Conservation (phyloP, 1,140 invertebrate species). For the Drosophila punjabiensis region DNA sequence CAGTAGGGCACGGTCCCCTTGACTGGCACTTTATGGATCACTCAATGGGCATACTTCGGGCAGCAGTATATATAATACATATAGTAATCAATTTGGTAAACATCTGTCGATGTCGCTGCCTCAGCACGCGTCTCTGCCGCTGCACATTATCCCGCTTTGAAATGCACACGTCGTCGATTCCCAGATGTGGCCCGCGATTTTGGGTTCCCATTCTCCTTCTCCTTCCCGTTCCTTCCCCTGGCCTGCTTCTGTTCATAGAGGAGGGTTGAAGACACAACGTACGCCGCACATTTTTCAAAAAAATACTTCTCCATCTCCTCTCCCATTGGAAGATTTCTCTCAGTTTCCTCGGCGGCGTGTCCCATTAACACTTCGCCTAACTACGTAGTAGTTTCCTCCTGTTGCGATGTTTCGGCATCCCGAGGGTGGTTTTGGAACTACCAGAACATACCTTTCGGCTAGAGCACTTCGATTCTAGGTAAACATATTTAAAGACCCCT, state of each 20-base stretch:
- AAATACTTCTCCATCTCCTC: slow-evolving; percentile 25
- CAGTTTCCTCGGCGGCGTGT: slow-evolving; percentile 54
- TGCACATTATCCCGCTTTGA: slow-evolving; percentile 76
- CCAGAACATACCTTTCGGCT: slow-evolving; percentile 42
- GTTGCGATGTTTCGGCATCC: slow-evolving; percentile 9
- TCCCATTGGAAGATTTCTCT: slow-evolving; percentile 51
- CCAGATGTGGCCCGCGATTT: slow-evolving; percentile 61
- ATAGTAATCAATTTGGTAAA: slow-evolving; percentile 82
- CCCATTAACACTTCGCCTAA: slow-evolving; percentile 77
- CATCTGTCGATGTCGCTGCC: slow-evolving; percentile 69
- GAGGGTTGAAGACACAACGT: slow-evolving; percentile 75
- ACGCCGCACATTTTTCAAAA: slow-evolving; percentile 70
- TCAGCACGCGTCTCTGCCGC: slow-evolving; percentile 65
- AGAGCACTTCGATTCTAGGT: slow-evolving; percentile 53
- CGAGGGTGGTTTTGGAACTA: slow-evolving; percentile 53
- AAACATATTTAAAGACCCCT: slow-evolving; percentile 50
- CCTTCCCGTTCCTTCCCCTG: not conserved
- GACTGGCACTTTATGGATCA: slow-evolving; percentile 57
- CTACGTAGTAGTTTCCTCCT: slow-evolving; percentile 43
- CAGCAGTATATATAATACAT: not conserved
- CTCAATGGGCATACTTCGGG: slow-evolving; percentile 44
- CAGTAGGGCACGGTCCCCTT: slow-evolving; percentile 25
- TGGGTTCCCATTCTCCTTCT: slow-evolving; percentile 10
- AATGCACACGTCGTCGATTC: slow-evolving; percentile 76
- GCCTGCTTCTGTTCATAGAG: slow-evolving; percentile 2